A percentile compares a stretch with the other conserved stretches of the same genome.
phyloP scores from a whole-genome alignment of 2,797 vertebrate genomes.

The Myioborus miniatus region DNA sequence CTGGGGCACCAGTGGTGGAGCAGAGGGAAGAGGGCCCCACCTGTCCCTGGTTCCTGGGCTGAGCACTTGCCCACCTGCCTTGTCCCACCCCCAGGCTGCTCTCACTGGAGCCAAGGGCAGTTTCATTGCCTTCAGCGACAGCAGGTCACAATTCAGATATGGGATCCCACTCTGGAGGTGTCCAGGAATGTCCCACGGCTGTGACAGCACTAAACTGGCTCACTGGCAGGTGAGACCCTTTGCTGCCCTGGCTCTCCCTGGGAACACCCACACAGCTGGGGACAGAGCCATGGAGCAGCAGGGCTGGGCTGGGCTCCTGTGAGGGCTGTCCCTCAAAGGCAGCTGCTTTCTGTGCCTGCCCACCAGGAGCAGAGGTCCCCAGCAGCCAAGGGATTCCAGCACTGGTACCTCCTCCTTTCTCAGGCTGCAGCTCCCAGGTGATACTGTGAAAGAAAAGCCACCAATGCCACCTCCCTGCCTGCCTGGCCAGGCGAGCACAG shows the following conservation, averaged over 20 bases:
- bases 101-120: neutral
- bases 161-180: neutral
- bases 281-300: neutral
- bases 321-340: neutral
- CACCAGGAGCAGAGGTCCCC: neutral
- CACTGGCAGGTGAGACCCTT: neutral
- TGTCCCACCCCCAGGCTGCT: neutral
- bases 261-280: neutral
- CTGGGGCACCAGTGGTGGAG: neutral
- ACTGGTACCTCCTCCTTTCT: neutral
- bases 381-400: neutral
- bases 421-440: conserved; percentile 11
- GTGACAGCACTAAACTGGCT: neutral
- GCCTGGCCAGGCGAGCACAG: neutral
- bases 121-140: neutral
- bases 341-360: neutral
- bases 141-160: neutral
- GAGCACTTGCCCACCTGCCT: neutral
- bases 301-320: neutral
- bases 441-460: conserved; percentile 49
- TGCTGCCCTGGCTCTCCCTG: neutral
- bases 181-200: neutral
- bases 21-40: conserved; percentile 1
- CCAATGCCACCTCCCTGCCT: neutral
- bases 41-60: neutral